phyloP scores from a whole-genome alignment of 2,113 vertebrate genomes.

The Pandion haliaetus region DNA sequence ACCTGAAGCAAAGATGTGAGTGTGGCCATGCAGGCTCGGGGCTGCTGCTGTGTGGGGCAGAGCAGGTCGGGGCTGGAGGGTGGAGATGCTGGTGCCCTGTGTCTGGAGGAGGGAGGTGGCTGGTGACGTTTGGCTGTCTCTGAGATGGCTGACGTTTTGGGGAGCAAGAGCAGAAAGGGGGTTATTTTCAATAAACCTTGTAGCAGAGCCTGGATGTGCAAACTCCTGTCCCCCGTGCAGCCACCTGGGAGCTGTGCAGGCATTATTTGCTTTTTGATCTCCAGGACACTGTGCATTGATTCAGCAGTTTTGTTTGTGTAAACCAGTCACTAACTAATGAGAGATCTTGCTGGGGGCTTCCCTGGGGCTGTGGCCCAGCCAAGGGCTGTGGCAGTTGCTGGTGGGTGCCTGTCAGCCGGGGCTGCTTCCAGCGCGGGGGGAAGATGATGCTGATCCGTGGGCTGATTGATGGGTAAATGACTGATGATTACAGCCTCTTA shows the following conservation, averaged over 20 bases:
- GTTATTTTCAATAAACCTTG: not conserved
- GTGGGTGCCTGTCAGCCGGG: not conserved
- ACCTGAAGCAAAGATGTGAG: fast-evolving
- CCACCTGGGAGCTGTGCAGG: fast-evolving
- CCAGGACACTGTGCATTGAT: not conserved
- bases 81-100: not conserved
- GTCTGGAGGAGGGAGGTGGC: not conserved
- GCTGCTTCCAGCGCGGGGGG: not conserved
- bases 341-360: not conserved
- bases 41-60: not conserved
- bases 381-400: not conserved
- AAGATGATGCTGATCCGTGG: not conserved
- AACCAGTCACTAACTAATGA: not conserved
- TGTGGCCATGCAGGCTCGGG: fast-evolving
- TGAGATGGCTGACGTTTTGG: not conserved
- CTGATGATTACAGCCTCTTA: not conserved
- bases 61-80: not conserved
- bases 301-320: not conserved
- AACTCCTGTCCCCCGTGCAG: not conserved
- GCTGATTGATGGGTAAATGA: not conserved
- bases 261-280: not conserved
- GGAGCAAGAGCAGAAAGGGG: not conserved
- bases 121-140: not conserved
- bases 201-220: not conserved
- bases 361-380: not conserved